Conservation (phyloP, 64 coral and sea anemone species). For the Orbicella faveolata region DNA sequence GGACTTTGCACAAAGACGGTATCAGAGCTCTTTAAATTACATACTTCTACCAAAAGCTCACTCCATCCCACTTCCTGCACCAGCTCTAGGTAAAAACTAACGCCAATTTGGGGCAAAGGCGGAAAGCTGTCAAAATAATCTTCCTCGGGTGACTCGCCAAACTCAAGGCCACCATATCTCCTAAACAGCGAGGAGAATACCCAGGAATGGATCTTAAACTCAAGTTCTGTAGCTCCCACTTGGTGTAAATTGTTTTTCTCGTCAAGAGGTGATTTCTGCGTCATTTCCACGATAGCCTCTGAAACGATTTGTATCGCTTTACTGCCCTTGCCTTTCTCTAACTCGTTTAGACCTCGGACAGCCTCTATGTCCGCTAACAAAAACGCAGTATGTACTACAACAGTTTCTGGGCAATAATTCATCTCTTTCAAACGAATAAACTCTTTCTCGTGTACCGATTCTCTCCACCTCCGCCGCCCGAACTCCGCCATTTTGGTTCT, state of each 20-base stretch:
- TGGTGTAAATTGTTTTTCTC: background rate
- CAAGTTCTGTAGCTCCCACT: constrained; percentile 30
- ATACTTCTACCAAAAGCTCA: constrained; percentile 58
- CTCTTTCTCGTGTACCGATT: too few species aligned
- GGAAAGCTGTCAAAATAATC: constrained; percentile 54
- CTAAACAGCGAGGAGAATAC: constrained; percentile 54
- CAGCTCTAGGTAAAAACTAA: constrained; percentile 55
- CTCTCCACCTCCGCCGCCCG: too few species aligned
- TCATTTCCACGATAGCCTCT: constrained; percentile 45
- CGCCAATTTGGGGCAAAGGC: constrained; percentile 60
- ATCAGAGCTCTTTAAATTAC: background rate
- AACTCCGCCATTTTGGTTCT: too few species aligned
- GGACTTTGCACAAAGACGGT: background rate
- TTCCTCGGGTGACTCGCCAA: background rate
- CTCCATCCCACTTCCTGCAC: constrained; percentile 64
- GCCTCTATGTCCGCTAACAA: constrained; percentile 45
- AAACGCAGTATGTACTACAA: constrained; percentile 69
- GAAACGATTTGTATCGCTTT: constrained; percentile 29
- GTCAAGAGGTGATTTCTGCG: background rate
- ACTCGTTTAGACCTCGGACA: background rate
- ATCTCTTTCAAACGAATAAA: background rate
- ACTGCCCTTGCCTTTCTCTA: constrained; percentile 5
- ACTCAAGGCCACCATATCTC: background rate
- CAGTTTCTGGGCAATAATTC: constrained; percentile 71
- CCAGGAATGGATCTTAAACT: constrained; percentile 78